A percentile compares a stretch with the other conserved stretches of the same genome.
Evolutionary conservation across 2,797 vertebrate genomes (phyloP).

Genomic region (Fratercula arctica): DNA sequence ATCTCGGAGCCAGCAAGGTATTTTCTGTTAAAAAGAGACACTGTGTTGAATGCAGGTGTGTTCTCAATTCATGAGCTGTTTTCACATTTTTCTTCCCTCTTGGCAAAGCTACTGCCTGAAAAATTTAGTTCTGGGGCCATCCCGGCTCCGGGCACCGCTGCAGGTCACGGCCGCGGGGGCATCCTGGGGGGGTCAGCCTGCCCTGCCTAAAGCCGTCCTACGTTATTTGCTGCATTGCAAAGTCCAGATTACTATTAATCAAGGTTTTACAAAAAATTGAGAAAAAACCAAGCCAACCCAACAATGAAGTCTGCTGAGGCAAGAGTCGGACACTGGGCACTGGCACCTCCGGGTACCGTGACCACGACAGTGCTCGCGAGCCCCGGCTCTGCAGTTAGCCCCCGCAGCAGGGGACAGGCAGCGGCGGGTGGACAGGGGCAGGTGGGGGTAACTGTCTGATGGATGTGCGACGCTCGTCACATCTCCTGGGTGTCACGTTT

Average conservation of each 20-base stretch:
- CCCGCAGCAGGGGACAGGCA: accelerated
- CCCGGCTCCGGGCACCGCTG: accelerated
- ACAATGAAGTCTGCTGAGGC: not conserved
- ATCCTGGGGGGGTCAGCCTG: accelerated
- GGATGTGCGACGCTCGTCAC: not conserved
- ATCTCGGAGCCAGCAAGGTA: not conserved
- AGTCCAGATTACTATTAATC: not conserved
- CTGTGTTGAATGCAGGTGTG: not conserved
- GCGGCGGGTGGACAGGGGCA: not conserved
- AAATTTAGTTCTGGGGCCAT: not conserved
- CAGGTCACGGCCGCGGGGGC: accelerated
- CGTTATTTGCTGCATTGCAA: accelerated
- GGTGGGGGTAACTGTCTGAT: accelerated
- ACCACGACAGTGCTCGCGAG: too few relatives aligned
- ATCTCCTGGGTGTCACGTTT: not conserved
- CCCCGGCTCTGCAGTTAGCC: not conserved
- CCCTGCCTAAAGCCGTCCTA: not conserved
- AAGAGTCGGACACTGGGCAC: not conserved
- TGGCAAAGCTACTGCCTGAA: not conserved
- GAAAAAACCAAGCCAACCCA: not conserved
- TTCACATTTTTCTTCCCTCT: not conserved
- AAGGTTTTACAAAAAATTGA: not conserved
- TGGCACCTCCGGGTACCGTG: not conserved
- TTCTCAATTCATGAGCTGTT: not conserved
- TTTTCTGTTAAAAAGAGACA: constrained; percentile 19